Conservation (phyloP, 2,797 vertebrate genomes). For the Coregonus ussuriensis region DNA sequence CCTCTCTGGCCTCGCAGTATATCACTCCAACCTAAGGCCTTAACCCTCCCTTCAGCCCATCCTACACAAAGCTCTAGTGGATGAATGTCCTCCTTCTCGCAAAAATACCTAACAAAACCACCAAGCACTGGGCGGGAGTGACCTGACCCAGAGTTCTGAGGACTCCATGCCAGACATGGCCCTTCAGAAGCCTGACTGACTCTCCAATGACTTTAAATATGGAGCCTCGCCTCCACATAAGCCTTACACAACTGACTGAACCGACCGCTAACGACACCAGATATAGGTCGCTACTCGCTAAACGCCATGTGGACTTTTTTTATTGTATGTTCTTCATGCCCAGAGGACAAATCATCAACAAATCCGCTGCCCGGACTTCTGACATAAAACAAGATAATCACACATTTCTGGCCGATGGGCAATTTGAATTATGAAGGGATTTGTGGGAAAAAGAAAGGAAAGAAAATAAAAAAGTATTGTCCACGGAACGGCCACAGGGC, state of each 20-base stretch:
- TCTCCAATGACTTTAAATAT: slow-evolving; percentile 60
- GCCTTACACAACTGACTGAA: slow-evolving; percentile 53
- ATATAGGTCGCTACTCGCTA: slow-evolving; percentile 33
- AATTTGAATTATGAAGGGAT: slow-evolving; percentile 60
- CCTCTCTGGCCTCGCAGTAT: slow-evolving; percentile 42
- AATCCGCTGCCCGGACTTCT: slow-evolving; percentile 35
- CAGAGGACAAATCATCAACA: slow-evolving; percentile 37
- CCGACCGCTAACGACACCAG: slow-evolving; percentile 30
- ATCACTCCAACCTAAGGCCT: slow-evolving; percentile 47
- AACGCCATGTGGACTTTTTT: slow-evolving; percentile 45
- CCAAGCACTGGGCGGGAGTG: slow-evolving; percentile 20
- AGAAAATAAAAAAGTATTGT: slow-evolving; percentile 37
- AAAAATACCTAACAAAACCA: slow-evolving; percentile 54
- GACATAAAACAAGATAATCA: slow-evolving; percentile 52
- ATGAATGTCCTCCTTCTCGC: slow-evolving; percentile 41
- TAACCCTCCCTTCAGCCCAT: slow-evolving; percentile 1
- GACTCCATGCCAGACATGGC: slow-evolving; percentile 29
- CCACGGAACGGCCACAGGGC: slow-evolving; percentile 37
- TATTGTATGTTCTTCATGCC: slow-evolving; percentile 37
- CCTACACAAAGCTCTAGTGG: slow-evolving; percentile 23
- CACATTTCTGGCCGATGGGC: slow-evolving; percentile 50
- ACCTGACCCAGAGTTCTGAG: slow-evolving; percentile 34
- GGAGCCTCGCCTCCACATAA: slow-evolving; percentile 52
- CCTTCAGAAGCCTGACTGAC: slow-evolving; percentile 26
- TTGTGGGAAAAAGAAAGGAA: slow-evolving; percentile 42